Conservation (phyloP, 53 echinoderm and acorn worm genomes). For the Apostichopus leukothele region DNA sequence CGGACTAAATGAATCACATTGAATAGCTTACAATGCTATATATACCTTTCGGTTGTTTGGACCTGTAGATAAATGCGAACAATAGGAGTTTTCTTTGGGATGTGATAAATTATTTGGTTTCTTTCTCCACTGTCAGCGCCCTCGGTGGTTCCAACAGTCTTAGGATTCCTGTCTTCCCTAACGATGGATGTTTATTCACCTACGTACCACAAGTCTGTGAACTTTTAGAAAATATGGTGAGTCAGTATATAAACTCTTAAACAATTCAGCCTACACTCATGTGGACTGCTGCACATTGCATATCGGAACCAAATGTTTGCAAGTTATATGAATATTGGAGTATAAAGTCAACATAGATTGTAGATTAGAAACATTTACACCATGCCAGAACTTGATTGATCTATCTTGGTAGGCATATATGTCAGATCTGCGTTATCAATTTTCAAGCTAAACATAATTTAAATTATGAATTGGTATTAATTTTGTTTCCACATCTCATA, state of each 20-base stretch:
- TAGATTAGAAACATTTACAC: no score
- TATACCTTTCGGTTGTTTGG: neutral
- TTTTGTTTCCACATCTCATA: no score
- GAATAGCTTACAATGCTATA: neutral
- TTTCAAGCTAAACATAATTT: no score
- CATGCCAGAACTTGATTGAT: no score
- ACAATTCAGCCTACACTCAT: neutral
- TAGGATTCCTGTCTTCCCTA: constrained; percentile 78
- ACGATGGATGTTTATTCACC: constrained; percentile 66
- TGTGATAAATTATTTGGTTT: neutral
- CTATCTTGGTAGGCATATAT: no score
- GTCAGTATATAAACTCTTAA: neutral
- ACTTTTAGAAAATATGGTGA: constrained; percentile 90
- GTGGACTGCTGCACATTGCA: neutral
- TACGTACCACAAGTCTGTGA: constrained; percentile 86
- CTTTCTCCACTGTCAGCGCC: constrained; percentile 57
- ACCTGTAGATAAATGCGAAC: neutral
- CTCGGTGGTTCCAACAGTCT: constrained; percentile 79
- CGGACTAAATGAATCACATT: neutral
- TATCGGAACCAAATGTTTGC: no score
- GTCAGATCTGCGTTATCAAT: no score
- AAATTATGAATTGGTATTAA: no score
- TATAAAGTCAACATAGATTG: no score
- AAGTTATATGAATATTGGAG: no score
- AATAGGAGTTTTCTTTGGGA: neutral